These are phyloP conservation scores for Cremastinae sp. DNA, from an alignment of 2,888 invertebrate genomes.

Conservation along the genomic window DNA sequence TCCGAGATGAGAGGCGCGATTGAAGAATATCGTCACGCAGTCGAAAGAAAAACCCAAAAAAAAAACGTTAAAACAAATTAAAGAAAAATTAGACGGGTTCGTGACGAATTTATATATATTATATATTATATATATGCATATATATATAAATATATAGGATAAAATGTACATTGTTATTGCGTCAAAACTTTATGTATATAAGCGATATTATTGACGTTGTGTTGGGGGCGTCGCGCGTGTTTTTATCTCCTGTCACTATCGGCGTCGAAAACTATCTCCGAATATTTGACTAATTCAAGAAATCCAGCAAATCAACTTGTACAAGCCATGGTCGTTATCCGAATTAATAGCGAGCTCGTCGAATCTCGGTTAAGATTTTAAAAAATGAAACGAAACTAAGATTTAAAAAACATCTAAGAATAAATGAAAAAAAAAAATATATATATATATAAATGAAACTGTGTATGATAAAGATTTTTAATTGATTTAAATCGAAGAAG, in stretches of 20 bases:
- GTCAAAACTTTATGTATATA: slow-evolving; percentile 64
- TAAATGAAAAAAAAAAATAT: not conserved
- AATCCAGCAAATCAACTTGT: slow-evolving; percentile 31
- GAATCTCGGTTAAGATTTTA: slow-evolving; percentile 15
- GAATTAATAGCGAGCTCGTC: slow-evolving; percentile 53
- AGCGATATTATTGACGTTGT: slow-evolving; percentile 58
- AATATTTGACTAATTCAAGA: slow-evolving; percentile 33
- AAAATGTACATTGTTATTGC: slow-evolving; percentile 61
- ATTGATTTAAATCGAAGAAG: slow-evolving; percentile 25
- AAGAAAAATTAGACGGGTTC: slow-evolving; percentile 62
- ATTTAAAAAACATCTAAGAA: not conserved
- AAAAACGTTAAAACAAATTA: slow-evolving; percentile 59
- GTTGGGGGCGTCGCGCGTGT: slow-evolving; percentile 53
- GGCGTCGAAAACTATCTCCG: slow-evolving; percentile 49
- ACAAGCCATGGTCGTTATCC: slow-evolving; percentile 50
- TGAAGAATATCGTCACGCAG: slow-evolving; percentile 62
- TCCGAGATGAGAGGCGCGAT: slow-evolving; percentile 47
- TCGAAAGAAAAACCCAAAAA: slow-evolving; percentile 34
- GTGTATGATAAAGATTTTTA: slow-evolving; percentile 29
- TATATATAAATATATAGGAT: slow-evolving; percentile 23
- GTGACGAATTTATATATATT: slow-evolving; percentile 32
- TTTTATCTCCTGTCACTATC: slow-evolving; percentile 59
- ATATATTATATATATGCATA: slow-evolving; percentile 31
- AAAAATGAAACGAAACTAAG: not conserved
- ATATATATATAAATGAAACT: not conserved